Conservation (phyloP, 2,113 vertebrate genomes). For the Chloebia gouldiae region DNA sequence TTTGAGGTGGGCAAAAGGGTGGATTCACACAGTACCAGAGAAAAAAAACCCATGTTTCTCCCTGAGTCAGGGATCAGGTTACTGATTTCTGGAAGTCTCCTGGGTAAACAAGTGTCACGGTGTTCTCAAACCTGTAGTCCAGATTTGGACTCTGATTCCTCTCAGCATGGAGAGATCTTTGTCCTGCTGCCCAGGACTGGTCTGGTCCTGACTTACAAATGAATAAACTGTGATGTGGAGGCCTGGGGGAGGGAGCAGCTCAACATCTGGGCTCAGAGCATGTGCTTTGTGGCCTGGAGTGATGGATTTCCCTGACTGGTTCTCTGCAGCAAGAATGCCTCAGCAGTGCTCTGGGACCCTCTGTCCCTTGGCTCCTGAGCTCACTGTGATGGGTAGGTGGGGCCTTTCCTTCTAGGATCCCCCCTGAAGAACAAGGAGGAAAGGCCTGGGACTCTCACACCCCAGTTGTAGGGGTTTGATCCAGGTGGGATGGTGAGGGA, state of each 20-base stretch:
- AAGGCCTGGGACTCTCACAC: background rate
- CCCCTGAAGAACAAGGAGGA: background rate
- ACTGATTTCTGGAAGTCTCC: constrained; percentile 20
- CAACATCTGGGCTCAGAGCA: background rate
- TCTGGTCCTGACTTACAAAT: background rate
- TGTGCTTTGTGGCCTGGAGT: background rate
- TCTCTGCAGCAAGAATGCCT: background rate
- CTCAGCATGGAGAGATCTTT: background rate
- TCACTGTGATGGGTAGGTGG: rapidly evolving
- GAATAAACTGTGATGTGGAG: background rate
- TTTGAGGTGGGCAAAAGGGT: background rate
- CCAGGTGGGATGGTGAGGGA: background rate
- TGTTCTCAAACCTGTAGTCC: background rate
- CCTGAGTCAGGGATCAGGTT: background rate
- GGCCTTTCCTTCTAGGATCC: background rate
- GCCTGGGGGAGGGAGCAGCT: background rate
- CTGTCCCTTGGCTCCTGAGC: background rate
- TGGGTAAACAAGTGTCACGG: background rate
- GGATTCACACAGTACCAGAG: rapidly evolving
- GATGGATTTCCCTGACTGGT: background rate
- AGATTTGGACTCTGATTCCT: constrained; percentile 4
- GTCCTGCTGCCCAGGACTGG: background rate
- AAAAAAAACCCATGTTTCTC: background rate
- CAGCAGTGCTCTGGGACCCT: background rate
- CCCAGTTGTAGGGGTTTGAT: background rate